These are phyloP conservation scores for Nasalis larvatus DNA, from an alignment of 2,113 vertebrate genomes.

Conservation along the genomic window DNA sequence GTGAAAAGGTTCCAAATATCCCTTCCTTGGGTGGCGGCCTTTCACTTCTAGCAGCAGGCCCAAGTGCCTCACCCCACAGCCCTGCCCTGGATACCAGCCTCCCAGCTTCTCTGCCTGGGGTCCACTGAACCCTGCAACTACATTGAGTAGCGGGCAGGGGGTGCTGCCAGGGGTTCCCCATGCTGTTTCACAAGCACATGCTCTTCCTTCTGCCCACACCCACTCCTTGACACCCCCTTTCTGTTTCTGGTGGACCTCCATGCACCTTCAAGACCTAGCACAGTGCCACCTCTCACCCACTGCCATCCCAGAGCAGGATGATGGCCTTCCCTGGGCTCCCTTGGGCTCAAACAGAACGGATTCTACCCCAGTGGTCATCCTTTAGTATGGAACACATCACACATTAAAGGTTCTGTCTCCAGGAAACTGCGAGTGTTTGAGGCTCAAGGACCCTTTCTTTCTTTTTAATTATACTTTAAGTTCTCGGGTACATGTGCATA, in stretches of 20 bases:
- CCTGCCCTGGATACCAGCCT: background rate
- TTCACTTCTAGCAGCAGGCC: background rate
- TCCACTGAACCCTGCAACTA: background rate
- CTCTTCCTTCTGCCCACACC: no score
- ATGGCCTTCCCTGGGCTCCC: background rate
- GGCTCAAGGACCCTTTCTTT: background rate
- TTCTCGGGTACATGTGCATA: no score
- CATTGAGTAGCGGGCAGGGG: background rate
- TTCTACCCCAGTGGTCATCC: fast-evolving
- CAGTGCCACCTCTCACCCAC: background rate
- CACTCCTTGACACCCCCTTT: background rate
- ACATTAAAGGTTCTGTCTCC: background rate
- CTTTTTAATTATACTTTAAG: no score
- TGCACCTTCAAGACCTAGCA: background rate
- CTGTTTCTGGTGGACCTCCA: background rate
- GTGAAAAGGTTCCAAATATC: background rate
- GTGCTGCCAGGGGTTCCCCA: no score
- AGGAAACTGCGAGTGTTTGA: background rate
- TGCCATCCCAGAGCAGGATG: background rate
- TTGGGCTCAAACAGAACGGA: background rate
- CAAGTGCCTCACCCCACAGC: background rate
- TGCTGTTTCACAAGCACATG: fast-evolving
- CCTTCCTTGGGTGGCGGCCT: background rate
- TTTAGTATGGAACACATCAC: background rate
- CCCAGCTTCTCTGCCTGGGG: background rate